phyloP scores from a whole-genome alignment of 2,888 invertebrate species.

The Protophormia terraenovae region DNA sequence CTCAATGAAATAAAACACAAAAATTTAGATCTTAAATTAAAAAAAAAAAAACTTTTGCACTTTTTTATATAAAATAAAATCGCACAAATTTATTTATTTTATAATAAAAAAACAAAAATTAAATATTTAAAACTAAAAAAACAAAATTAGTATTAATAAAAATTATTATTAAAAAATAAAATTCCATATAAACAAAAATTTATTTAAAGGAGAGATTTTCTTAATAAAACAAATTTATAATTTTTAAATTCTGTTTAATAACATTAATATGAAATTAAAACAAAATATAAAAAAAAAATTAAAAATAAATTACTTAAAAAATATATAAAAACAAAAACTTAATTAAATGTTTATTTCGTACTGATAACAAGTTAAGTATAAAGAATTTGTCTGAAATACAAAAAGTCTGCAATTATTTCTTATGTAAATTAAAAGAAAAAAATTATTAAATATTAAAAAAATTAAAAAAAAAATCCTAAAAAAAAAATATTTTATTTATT shows the following conservation, averaged over 20 bases:
- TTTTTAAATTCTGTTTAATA: neutral
- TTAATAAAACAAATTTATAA: neutral
- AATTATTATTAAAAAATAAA: neutral
- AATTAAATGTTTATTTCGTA: constrained; percentile 64
- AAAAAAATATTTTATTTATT: neutral
- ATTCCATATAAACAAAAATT: neutral
- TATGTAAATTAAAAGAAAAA: constrained; percentile 65
- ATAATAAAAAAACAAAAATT: no score
- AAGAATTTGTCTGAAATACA: constrained; percentile 69
- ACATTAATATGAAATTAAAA: no score
- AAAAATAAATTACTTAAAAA: neutral
- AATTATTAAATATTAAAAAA: neutral
- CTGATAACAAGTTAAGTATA: constrained; percentile 67
- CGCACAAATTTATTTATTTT: constrained; percentile 50
- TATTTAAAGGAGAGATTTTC: constrained; percentile 64
- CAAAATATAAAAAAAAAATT: neutral
- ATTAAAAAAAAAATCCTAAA: constrained; percentile 10
- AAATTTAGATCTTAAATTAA: constrained; percentile 7
- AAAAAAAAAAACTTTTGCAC: constrained; percentile 45
- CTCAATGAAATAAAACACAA: neutral
- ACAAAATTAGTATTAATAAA: constrained; percentile 22
- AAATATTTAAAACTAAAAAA: no score
- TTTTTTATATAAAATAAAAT: constrained; percentile 24
- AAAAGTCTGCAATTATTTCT: constrained; percentile 75
- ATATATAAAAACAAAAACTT: constrained; percentile 18